These are phyloP conservation scores for Mythimna albipuncta DNA, from an alignment of 2,888 invertebrate genomes.

Conservation along the genomic window DNA sequence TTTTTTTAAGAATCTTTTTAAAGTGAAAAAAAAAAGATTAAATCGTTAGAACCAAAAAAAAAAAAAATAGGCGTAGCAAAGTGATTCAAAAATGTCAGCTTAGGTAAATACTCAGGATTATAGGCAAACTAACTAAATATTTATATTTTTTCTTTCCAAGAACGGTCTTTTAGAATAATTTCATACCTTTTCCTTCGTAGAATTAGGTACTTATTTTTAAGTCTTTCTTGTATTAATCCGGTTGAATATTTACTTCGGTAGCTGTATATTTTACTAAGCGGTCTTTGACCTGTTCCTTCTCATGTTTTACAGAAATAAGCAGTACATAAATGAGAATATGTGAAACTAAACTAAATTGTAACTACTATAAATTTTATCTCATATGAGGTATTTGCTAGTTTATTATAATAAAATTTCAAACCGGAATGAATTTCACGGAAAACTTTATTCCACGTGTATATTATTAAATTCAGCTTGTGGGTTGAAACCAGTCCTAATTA, in stretches of 20 bases:
- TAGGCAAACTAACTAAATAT: not conserved
- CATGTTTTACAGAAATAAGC: not conserved
- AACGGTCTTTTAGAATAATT: not conserved
- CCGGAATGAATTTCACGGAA: not conserved
- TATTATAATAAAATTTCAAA: not conserved
- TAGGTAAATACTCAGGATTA: not conserved
- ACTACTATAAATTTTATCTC: no score
- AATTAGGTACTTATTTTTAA: slow-evolving; percentile 14
- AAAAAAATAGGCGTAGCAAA: not conserved
- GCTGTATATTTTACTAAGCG: not conserved
- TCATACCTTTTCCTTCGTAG: not conserved
- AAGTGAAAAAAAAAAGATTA: not conserved
- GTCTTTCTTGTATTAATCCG: slow-evolving; percentile 1
- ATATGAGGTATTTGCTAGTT: not conserved
- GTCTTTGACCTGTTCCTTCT: not conserved
- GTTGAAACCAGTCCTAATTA: slow-evolving; percentile 25
- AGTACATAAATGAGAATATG: not conserved
- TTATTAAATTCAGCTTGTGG: slow-evolving; percentile 6
- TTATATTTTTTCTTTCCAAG: slow-evolving; percentile 10
- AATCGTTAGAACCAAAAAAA: slow-evolving; percentile 18
- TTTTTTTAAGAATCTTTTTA: slow-evolving; percentile 1
- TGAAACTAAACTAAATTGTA: not conserved
- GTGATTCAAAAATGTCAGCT: not conserved
- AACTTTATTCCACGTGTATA: not conserved
- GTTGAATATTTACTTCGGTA: slow-evolving; percentile 12